Percentiles rank a stretch among this genome's conserved stretches.
These are phyloP conservation scores for Tiliqua scincoides DNA, from an alignment of 2,113 vertebrate genomes.

Conservation along the genomic window DNA sequence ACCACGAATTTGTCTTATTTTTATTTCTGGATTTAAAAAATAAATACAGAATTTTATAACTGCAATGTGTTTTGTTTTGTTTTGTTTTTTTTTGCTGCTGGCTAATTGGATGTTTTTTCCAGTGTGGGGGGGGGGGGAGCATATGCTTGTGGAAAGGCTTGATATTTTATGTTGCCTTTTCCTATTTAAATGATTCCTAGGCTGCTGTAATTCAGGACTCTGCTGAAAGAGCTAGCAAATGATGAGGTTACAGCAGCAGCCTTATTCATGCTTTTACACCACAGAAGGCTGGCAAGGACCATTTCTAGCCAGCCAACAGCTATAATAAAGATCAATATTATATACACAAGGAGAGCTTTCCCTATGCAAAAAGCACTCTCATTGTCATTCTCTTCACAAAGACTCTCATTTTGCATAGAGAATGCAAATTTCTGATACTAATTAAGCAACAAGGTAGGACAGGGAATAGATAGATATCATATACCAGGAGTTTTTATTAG, in stretches of 20 bases:
- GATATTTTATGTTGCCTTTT: neutral
- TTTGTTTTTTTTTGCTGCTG: no score
- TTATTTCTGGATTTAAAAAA: neutral
- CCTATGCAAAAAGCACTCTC: neutral
- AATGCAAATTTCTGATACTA: slow-evolving; percentile 15
- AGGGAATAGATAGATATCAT: neutral
- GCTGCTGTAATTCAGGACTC: neutral
- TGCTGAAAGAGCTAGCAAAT: slow-evolving; percentile 18
- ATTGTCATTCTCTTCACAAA: slow-evolving; percentile 6
- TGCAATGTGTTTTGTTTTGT: neutral
- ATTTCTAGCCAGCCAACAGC: slow-evolving; percentile 5
- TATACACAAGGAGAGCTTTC: neutral
- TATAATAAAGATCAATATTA: neutral
- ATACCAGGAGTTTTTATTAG: neutral
- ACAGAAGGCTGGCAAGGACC: neutral
- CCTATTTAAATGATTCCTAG: neutral
- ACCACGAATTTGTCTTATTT: neutral
- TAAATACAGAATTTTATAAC: neutral
- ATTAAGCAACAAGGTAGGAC: slow-evolving; percentile 26
- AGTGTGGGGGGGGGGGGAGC: neutral
- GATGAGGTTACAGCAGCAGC: slow-evolving; percentile 13
- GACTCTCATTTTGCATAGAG: slow-evolving; percentile 20
- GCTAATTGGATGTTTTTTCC: neutral
- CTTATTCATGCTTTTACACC: neutral
- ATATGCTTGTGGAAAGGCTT: neutral